phyloP scores from a whole-genome alignment of 2,113 vertebrate species.

The Thalassarche chlororhynchos region DNA sequence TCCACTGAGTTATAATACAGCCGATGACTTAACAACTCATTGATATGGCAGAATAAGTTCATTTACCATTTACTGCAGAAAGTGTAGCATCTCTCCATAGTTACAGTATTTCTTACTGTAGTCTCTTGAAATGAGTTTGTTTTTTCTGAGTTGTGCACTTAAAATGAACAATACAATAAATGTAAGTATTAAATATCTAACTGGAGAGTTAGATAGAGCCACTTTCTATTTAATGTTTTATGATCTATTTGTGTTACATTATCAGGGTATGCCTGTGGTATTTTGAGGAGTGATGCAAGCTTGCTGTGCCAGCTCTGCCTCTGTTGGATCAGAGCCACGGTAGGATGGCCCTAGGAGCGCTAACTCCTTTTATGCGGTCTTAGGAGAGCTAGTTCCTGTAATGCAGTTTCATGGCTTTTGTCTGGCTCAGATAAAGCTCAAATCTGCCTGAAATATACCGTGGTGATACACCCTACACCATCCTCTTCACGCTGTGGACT shows the following conservation, averaged over 20 bases:
- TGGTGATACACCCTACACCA: background rate
- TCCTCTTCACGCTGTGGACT: background rate
- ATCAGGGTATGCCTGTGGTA: background rate
- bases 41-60: background rate
- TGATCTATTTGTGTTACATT: background rate
- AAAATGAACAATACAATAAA: constrained; percentile 7
- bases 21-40: background rate
- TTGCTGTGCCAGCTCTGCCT: background rate
- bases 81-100: background rate
- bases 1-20: background rate
- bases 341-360: background rate
- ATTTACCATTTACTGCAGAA: background rate
- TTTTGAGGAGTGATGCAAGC: background rate
- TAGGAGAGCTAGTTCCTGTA: background rate
- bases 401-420: background rate
- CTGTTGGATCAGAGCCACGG: background rate
- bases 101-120: background rate
- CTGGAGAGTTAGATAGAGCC: background rate
- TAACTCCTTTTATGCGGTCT: background rate
- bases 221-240: background rate
- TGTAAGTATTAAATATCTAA: constrained; percentile 16
- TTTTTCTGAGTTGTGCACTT: background rate
- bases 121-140: background rate
- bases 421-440: constrained; percentile 5
- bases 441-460: background rate